These are phyloP conservation scores for Limnephilus marmoratus DNA, from an alignment of 2,888 invertebrate genomes.

Conservation along the genomic window DNA sequence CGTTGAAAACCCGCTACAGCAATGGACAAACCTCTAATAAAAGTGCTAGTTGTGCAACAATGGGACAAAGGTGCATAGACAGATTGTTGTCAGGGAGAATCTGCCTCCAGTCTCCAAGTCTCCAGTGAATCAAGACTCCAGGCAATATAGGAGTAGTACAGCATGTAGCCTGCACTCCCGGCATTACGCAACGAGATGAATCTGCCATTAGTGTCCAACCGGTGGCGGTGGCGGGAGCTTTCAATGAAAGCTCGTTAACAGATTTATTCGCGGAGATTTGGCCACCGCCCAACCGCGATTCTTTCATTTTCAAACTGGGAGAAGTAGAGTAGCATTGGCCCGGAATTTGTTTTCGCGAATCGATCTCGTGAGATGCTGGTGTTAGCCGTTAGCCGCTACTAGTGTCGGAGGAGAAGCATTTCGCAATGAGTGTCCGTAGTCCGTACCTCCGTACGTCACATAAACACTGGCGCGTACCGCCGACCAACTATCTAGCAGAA, in stretches of 20 bases:
- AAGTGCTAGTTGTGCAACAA: no score
- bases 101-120: no score
- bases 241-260: conserved; percentile 62
- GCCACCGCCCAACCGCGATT: conserved; percentile 56
- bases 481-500: not conserved
- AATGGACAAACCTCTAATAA: no score
- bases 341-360: conserved; percentile 46
- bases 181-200: not conserved
- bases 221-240: conserved; percentile 39
- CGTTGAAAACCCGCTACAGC: no score
- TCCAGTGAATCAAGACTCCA: no score
- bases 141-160: not conserved
- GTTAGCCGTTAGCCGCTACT: not conserved
- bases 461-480: not conserved
- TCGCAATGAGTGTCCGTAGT: conserved; percentile 3
- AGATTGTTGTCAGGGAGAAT: no score
- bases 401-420: not conserved
- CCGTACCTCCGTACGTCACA: not conserved
- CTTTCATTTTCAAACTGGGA: conserved; percentile 53
- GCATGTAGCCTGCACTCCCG: not conserved
- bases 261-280: conserved; percentile 61
- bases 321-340: conserved; percentile 45
- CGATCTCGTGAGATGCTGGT: conserved; percentile 43
- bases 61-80: no score
- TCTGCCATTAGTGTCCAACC: not conserved